Conservation (phyloP, 2,888 invertebrate species). For the Aspidiotus rigidus region DNA sequence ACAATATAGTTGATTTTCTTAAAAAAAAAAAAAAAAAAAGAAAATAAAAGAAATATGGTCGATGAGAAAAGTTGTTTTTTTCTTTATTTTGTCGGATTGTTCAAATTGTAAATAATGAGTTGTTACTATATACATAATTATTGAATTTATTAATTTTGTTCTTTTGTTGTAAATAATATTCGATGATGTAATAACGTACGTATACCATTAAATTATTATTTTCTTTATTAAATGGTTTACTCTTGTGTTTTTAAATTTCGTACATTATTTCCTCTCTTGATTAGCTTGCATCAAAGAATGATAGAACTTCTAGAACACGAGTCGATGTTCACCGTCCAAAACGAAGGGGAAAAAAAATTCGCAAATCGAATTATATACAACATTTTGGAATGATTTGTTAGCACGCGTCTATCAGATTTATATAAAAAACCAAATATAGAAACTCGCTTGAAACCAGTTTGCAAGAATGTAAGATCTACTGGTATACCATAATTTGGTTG, state of each 20-base stretch:
- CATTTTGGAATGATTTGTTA: no score
- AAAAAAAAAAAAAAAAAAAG: neutral
- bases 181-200: constrained; percentile 33
- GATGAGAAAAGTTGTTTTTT: neutral
- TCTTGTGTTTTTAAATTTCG: constrained; percentile 31
- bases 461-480: no score
- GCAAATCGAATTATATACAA: no score
- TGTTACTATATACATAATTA: constrained; percentile 23
- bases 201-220: constrained; percentile 34
- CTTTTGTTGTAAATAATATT: constrained; percentile 24
- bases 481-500: no score
- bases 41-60: neutral
- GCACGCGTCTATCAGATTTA: no score
- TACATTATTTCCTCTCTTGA: no score
- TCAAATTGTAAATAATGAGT: constrained; percentile 15
- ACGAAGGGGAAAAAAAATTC: no score
- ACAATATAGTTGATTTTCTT: constrained; percentile 14
- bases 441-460: no score
- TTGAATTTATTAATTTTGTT: constrained; percentile 10
- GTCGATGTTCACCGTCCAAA: no score
- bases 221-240: constrained; percentile 32
- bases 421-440: no score
- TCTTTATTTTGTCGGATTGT: neutral
- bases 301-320: no score
- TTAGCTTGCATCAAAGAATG: no score